Evolutionary conservation across 2,113 vertebrate genomes (phyloP), one percentile per base, ranked within the genome.

Genomic region (Phocoena phocoena): DNA sequence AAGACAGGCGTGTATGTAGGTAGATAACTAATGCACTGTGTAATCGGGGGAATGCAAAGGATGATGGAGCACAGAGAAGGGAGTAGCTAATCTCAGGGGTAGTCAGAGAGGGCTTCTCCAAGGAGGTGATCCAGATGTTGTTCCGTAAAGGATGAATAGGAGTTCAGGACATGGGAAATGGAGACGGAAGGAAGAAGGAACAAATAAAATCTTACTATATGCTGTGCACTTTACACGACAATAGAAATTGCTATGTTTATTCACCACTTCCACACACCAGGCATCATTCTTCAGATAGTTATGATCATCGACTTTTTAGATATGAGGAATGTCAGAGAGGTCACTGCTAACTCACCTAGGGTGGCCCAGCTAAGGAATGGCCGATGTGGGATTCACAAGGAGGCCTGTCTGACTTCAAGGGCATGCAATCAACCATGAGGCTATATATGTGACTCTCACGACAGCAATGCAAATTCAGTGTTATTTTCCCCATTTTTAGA

Each of bases 381-480:
- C 18, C 8, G 33, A 55, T 1, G 6, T 26, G 26, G 41, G 53
- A 87, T 36, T 41, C 53, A 58, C 18, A 50, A 17, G 2, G 20
- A 90, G 65, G 17, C 15, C 47, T 18, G 36, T 10, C 50, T 44
- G 31, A 8, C 63, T 81, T 44, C 4, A 31, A 50, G 25, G 14
- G 38, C 58, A 74, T 2, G 8, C 6, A 3, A 38, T 68, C n/a
- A 62, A 58, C 58, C 21, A 50, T 3, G 17, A 38, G 33, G 85
- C 47, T 28, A 31, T 8, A 1, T 21, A 63, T 2, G 8, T 33
- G 44, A 60, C 33, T 36, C 18, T 62, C 21, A 6, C 0, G 10
- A 65, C 6, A n/a, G 18, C 20, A 14, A 21, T 2, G 17, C 53
- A 31, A 67, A 81, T 6, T 6, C 17, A 21, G 4, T 15, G 18